Evolutionary conservation across 2,888 invertebrate genomes (phyloP), one percentile per base, ranked within the genome.

Genomic region (Antheraea yamamai): DNA sequence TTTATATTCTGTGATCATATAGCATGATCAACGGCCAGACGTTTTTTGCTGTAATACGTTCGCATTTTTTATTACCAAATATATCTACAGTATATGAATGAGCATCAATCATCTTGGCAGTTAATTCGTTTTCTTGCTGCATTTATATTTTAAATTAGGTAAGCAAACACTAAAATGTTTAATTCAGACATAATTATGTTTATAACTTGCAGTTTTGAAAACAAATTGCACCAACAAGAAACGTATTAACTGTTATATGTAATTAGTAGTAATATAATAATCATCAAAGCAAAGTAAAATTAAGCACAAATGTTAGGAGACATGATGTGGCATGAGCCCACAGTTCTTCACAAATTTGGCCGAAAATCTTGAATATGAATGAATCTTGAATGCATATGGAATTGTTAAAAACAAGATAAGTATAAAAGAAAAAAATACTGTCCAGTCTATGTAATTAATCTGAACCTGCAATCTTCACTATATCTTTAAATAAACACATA

Each of bases 21-120:
- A 35, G 0, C 26, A 20, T 30, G 39, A 39, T 39, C 70, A 70
- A 39, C 70, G 39, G n/a, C 2, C 70, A 39, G 39, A 39, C 12
- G 14, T 70, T 70, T 70, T 70, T 39, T 66, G 16, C 30, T 30
- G 20, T 66, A 30, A 30, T 64, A 66, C 20, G 16, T 66, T 66
- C 16, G 64, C 64, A 66, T 66, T 66, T 66, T 26, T 66, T 66
- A 66, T 18, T 61, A 61, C 10, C 55, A 55, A 61, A 23, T 66
- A 26, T 30, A 30, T 4, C 26, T 66, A 16, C 64, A 66, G 26
- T 66, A 30, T 66, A 26, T 30, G 6, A 64, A 64, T 1, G 3
- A 64, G 64, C 18, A 23, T 64, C 14, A 26, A 64, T 10, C 10
- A 64, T 26, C 26, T 64, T 10, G 16, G 26, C 14, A 66, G 16